Evolutionary conservation across 30 jellyfish, hydroid and myxozoan genomes (phyloP), one percentile per base, ranked within the genome.

Genomic region (Hydra vulgaris): DNA sequence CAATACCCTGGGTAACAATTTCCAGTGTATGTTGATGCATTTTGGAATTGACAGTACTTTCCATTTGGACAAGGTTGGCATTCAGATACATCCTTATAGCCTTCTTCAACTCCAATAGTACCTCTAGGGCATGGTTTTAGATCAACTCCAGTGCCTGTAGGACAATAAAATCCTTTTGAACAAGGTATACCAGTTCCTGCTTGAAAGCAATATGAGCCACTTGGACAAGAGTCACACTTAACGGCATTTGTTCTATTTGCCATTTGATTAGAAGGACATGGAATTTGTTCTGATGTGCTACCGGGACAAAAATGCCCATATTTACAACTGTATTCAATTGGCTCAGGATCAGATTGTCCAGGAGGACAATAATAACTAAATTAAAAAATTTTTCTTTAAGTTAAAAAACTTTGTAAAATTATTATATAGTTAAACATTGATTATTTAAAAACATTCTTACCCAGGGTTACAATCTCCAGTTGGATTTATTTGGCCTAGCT

Each of bases 61-160:
- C 99, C 99, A 23, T 92, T 86, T 0, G 99, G 96, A 77, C 99
- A 94, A 15, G 95, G 95, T 73, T 81, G 90, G 73, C 99, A 94
- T 74, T 94, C 99, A 23, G 74, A 86, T 21, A 87, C 66, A 53
- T 88, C 69, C 61, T 70, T 79, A 71, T 94, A 94, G 21, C 80
- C 79, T 54, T 21, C 67, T 74, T 88, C 95, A 40, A 85, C 52
- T 0, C 99, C 99, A 56, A 72, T 83, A 17, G 99, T 94, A 66
- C 99, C 99, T 27, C 99, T 95, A 17, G 99, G 99, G 79, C 99
- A 94, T 22, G 95, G 95, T 26, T 85, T 87, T 71, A 84, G 53
- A 27, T 87, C 99, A 21, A 74, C 81, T 15, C 99, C 99, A 71
- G 99, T 94, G 1, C 99, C 99, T 7, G 92, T 89, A 23, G 99